phyloP scores from a whole-genome alignment of 2,888 invertebrate genomes.

The Polydrusus cervinus region DNA sequence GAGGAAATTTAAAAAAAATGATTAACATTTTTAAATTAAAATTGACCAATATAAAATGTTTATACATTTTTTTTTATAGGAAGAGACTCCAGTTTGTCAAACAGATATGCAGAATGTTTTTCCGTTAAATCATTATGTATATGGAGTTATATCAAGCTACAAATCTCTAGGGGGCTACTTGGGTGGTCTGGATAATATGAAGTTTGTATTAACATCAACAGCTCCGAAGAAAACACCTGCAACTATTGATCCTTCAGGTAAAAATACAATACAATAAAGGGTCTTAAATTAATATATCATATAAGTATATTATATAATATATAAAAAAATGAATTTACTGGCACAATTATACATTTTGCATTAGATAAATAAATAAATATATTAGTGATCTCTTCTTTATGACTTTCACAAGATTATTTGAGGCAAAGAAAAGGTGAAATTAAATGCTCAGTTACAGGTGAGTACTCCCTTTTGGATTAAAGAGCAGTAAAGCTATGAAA shows the following conservation, averaged over 20 bases:
- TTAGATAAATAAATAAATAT: neutral
- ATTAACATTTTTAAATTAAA: too few relatives aligned
- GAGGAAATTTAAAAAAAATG: too few relatives aligned
- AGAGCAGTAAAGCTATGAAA: neutral
- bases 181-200: conserved; percentile 35
- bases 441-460: neutral
- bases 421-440: conserved; percentile 6
- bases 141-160: conserved; percentile 62
- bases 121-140: conserved; percentile 68
- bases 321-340: too few relatives aligned
- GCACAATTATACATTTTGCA: too few relatives aligned
- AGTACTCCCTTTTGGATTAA: conserved; percentile 1
- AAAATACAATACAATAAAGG: too few relatives aligned
- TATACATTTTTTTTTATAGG: conserved; percentile 17
- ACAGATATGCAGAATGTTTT: conserved; percentile 63
- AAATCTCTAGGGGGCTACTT: conserved; percentile 42
- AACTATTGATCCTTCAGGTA: conserved; percentile 25
- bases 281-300: too few relatives aligned
- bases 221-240: conserved; percentile 22
- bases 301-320: too few relatives aligned
- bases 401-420: neutral
- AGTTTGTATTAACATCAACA: conserved; percentile 33
- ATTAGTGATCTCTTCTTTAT: neutral
- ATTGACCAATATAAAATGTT: too few relatives aligned
- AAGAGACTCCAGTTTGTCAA: conserved; percentile 49